These are phyloP conservation scores for Rhagoletis pomonella DNA, from an alignment of 1,140 invertebrate species.

Conservation along the genomic window DNA sequence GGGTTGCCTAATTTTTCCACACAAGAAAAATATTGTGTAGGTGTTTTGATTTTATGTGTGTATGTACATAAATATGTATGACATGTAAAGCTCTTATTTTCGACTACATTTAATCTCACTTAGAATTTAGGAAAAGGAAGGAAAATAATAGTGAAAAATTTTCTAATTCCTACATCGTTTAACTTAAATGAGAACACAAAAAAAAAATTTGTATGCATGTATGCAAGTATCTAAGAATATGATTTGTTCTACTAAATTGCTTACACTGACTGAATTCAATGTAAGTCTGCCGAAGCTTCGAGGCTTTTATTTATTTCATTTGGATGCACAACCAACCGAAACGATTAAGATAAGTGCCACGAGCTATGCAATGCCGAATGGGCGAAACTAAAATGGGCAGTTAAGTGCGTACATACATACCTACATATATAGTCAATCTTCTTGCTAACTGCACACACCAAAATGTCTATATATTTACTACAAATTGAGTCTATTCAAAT, in stretches of 20 bases:
- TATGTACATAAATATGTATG: neutral
- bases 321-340: neutral
- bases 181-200: neutral
- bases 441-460: neutral
- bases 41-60: neutral
- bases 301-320: neutral
- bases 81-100: neutral
- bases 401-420: neutral
- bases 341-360: neutral
- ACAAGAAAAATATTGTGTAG: neutral
- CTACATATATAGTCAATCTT: neutral
- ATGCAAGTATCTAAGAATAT: neutral
- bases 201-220: neutral
- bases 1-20: slow-evolving; percentile 8
- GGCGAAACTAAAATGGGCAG: neutral
- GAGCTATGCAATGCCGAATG: neutral
- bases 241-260: neutral
- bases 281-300: too few relatives aligned
- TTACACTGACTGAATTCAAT: too few relatives aligned
- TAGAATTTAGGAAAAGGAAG: neutral
- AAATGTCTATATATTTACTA: neutral
- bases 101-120: neutral
- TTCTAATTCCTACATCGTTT: slow-evolving; percentile 3
- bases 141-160: slow-evolving; percentile 9
- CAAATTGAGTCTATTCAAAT: too few relatives aligned